A percentile compares a stretch with the other conserved stretches of the same genome.
These are phyloP conservation scores for Palythoa caribaeorum DNA, from an alignment of 92 coral and sea anemone genomes.

Conservation along the genomic window DNA sequence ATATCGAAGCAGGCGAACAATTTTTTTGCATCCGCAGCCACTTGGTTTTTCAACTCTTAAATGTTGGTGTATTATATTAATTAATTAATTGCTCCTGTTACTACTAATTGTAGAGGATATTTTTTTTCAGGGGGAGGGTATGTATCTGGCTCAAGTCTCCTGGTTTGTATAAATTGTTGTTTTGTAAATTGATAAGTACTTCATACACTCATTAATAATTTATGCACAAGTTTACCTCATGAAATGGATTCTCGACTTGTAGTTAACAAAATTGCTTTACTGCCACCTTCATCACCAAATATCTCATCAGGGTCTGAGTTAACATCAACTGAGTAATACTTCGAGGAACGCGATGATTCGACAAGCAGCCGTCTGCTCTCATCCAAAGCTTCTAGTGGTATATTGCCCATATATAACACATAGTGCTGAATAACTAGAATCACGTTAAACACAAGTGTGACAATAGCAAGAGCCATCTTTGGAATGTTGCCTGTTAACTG, in stretches of 20 bases:
- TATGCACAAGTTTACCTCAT: neutral
- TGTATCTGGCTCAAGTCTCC: too few species aligned
- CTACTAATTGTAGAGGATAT: too few species aligned
- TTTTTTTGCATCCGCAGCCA: too few species aligned
- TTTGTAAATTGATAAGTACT: too few species aligned
- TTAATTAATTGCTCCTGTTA: too few species aligned
- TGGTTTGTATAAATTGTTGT: too few species aligned
- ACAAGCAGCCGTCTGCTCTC: slow-evolving; percentile 54
- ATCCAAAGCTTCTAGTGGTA: slow-evolving; percentile 39
- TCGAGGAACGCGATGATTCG: slow-evolving; percentile 1
- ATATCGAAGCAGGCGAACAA: too few species aligned
- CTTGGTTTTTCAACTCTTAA: too few species aligned
- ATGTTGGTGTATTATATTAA: too few species aligned
- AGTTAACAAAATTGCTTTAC: neutral
- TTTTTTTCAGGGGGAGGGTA: too few species aligned
- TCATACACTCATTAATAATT: neutral
- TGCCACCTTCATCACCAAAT: neutral
- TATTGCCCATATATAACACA: slow-evolving; percentile 74
- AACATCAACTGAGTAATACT: slow-evolving; percentile 15
- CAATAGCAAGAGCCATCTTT: slow-evolving; percentile 78
- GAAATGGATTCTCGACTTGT: neutral
- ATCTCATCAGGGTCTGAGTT: slow-evolving; percentile 19
- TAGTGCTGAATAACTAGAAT: slow-evolving; percentile 81
- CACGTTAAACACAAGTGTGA: slow-evolving; percentile 74
- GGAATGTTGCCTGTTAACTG: slow-evolving; percentile 91